Conservation (phyloP, 2,797 vertebrate genomes). For the Acanthiza pusilla region DNA sequence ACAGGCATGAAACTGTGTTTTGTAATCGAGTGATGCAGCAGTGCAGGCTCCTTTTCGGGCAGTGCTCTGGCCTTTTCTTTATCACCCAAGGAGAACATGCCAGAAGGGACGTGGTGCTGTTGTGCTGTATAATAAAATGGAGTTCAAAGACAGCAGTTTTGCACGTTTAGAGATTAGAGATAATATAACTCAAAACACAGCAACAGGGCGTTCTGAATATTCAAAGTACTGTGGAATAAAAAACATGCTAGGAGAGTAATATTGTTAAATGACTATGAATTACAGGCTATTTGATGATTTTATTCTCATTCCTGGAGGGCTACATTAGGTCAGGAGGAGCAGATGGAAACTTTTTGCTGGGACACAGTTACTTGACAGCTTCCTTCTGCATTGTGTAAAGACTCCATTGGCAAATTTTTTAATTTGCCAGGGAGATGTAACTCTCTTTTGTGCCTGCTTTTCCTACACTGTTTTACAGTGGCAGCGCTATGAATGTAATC, state of each 20-base stretch:
- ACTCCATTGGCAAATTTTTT: background rate
- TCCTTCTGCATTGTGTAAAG: constrained; percentile 29
- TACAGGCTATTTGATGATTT: constrained; percentile 14
- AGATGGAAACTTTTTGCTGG: constrained; percentile 42
- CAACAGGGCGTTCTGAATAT: background rate
- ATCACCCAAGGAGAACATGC: background rate
- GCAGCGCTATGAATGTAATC: background rate
- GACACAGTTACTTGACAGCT: constrained; percentile 22
- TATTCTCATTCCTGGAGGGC: background rate
- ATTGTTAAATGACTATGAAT: background rate
- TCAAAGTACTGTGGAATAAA: background rate
- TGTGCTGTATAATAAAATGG: background rate
- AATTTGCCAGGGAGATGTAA: background rate
- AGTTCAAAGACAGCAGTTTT: background rate
- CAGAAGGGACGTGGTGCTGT: background rate
- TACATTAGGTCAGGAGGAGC: background rate
- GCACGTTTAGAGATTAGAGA: background rate
- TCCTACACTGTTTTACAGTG: background rate
- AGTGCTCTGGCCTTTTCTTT: background rate
- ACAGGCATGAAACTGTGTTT: background rate
- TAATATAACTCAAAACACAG: background rate
- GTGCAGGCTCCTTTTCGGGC: background rate
- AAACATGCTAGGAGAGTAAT: background rate
- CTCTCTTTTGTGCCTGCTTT: background rate
- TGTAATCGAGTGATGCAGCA: background rate